These are phyloP conservation scores for Trinorchestia longiramus DNA, from an alignment of 1,140 invertebrate genomes.

Conservation along the genomic window DNA sequence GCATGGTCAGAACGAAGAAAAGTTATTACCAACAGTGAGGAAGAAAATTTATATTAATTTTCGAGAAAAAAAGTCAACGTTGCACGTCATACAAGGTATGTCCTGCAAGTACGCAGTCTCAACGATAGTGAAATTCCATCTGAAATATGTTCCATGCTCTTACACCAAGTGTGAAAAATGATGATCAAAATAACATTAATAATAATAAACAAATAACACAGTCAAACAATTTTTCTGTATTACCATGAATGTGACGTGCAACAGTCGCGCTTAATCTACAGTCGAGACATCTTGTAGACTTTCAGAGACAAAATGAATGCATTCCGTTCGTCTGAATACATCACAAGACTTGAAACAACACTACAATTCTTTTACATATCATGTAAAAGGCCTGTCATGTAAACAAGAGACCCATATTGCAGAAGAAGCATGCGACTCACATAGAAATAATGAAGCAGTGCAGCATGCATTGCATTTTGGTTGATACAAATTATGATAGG, in stretches of 20 bases:
- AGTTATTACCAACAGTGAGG: background rate
- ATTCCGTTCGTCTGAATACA: background rate
- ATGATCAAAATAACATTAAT: too few relatives aligned
- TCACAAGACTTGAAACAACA: background rate
- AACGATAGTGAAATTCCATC: background rate
- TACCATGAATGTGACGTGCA: too few relatives aligned
- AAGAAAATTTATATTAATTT: background rate
- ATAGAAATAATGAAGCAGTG: background rate
- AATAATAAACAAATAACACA: too few relatives aligned
- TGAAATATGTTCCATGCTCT: background rate
- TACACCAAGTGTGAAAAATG: too few relatives aligned
- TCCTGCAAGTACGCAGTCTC: background rate
- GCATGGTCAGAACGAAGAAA: background rate
- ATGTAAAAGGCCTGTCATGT: background rate
- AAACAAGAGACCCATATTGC: background rate
- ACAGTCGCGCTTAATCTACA: too few relatives aligned
- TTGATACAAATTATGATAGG: background rate
- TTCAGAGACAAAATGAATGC: too few relatives aligned
- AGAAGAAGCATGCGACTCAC: background rate
- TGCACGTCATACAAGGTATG: background rate
- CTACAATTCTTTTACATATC: background rate
- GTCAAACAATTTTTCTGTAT: too few relatives aligned
- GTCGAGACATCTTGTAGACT: too few relatives aligned
- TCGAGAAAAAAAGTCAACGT: background rate
- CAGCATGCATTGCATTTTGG: background rate